Conservation (phyloP, 2,113 vertebrate species). For the Micromys minutus region DNA sequence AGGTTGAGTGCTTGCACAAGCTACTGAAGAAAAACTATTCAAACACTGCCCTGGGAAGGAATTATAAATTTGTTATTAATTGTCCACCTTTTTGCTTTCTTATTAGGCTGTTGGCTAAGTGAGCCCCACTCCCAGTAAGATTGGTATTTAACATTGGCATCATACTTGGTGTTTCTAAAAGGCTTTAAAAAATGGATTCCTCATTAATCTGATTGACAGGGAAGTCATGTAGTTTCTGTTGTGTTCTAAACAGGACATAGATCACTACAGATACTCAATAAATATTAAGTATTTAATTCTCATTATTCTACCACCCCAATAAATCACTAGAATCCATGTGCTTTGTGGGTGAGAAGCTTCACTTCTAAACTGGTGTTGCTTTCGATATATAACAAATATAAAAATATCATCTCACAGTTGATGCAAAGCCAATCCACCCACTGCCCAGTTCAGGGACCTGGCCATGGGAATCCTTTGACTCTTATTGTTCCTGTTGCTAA, state of each 20-base stretch:
- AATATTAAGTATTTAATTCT: conserved; percentile 69
- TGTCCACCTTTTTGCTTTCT: conserved; percentile 28
- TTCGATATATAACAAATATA: neutral
- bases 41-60: conserved; percentile 55
- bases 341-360: neutral
- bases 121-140: conserved; percentile 58
- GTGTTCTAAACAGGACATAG: conserved; percentile 64
- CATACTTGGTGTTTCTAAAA: conserved; percentile 72
- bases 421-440: neutral
- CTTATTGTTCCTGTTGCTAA: neutral
- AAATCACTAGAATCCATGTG: conserved; percentile 20
- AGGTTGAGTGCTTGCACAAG: neutral
- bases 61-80: conserved; percentile 62
- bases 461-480: neutral
- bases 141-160: conserved; percentile 59
- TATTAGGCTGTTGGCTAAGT: conserved; percentile 47
- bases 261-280: conserved; percentile 61
- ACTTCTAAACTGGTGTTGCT: neutral
- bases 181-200: conserved; percentile 73
- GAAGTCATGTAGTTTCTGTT: conserved; percentile 66
- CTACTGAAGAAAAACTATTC: conserved; percentile 22
- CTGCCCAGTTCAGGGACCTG: neutral
- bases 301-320: neutral
- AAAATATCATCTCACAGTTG: neutral
- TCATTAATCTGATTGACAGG: conserved; percentile 78